Evolutionary conservation across 2,797 vertebrate species (phyloP), one percentile per base, ranked within the genome.

Genomic region (Falco novaeseelandiae): DNA sequence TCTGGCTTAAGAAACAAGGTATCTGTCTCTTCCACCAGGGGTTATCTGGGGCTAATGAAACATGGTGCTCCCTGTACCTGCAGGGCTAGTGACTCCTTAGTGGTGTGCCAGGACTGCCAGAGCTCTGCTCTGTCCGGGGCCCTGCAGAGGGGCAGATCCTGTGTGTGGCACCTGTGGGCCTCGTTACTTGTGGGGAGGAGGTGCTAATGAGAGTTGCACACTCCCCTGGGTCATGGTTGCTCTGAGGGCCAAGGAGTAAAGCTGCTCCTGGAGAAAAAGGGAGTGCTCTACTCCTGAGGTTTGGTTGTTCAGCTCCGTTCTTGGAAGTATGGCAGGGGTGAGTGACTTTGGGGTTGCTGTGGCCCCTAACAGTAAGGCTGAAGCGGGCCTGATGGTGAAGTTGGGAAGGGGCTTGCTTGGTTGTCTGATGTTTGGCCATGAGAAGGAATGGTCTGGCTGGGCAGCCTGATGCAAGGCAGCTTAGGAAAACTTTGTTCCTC

Each of bases 261-360:
- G 48, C 27, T 90, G 21, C 15, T 59, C 7, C 17, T 6, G 3
- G 29, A 46, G 11, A 52, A 34, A 12, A 14, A 5, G 22, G 57
- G 6, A 34, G 8, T 27, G 9, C 7, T 25, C 4, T 0, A 0
- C 4, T 19, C 9, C 5, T 17, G 19, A 9, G 16, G 2, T 20
- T 36, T 34, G 10, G 18, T 21, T 13, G 16, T 52, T 32, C 6
- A 7, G 14, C 8, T 48, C 54, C 0, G 0, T n/a, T n/a, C 15
- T 57, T 19, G 8, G 26, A 42, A 14, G 6, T 2, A 2, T 1
- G 7, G 23, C 2, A 72, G 25, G 8, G 36, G 69, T 83, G 52
- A 83, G 73, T 66, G 23, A 71, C 8, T 2, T 36, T n/a, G 52
- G 51, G 42, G 29, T 21, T 88, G 52, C 16, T 48, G 26, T 5